These are phyloP conservation scores for Muntiacus reevesi DNA, from an alignment of 2,113 vertebrate genomes.

Conservation along the genomic window DNA sequence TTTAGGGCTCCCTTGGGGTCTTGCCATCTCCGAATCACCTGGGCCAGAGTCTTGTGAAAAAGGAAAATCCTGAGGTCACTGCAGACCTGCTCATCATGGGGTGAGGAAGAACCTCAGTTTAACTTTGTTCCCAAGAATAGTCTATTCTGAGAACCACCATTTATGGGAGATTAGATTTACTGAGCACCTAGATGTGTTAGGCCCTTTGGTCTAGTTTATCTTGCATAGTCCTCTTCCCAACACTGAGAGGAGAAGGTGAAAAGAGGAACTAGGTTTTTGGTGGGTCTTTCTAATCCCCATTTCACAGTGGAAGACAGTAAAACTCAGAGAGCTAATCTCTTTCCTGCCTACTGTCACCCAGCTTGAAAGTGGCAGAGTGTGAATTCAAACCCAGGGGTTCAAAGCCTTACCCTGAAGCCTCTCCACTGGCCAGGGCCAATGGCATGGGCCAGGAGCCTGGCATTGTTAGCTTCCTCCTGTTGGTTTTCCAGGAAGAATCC, in stretches of 20 bases:
- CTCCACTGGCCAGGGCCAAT: neutral
- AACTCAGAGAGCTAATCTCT: neutral
- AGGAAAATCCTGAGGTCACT: neutral
- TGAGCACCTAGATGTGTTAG: neutral
- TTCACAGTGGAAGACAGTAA: neutral
- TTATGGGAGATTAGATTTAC: neutral
- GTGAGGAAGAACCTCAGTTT: neutral
- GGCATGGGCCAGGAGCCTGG: neutral
- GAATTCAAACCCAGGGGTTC: neutral
- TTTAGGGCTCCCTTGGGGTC: neutral
- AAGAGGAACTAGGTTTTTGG: neutral
- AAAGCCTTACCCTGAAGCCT: neutral
- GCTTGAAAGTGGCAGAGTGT: neutral
- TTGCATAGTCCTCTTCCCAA: neutral
- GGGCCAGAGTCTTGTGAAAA: neutral
- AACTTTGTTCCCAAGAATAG: neutral
- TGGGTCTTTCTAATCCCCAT: neutral
- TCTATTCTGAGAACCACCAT: neutral
- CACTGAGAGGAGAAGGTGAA: neutral
- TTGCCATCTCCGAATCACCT: neutral
- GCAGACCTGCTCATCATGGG: neutral
- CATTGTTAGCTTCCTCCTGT: neutral
- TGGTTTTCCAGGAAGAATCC: conserved; percentile 35
- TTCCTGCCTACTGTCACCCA: neutral
- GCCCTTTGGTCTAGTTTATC: neutral